Percentiles rank a stretch among this genome's conserved stretches.
phyloP scores from a whole-genome alignment of 2,888 invertebrate genomes.

The Leptopilina myrica region DNA sequence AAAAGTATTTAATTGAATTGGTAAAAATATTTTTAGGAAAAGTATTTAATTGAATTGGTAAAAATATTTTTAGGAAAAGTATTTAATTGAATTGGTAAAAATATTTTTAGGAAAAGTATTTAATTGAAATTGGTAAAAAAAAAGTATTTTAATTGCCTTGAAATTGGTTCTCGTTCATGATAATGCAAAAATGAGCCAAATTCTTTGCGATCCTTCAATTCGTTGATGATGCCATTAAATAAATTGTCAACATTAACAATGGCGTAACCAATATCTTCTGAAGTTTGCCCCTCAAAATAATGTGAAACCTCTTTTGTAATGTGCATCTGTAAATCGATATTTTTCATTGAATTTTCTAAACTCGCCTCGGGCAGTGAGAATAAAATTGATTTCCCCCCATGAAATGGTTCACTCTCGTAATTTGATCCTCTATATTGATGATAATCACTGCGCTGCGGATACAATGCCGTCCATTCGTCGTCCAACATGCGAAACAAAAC shows the following conservation, averaged over 20 bases:
- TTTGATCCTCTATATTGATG: conserved; percentile 64
- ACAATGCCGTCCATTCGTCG: conserved; percentile 66
- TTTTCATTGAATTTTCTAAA: conserved; percentile 53
- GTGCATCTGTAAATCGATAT: conserved; percentile 62
- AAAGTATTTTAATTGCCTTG: too few relatives aligned
- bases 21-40: too few relatives aligned
- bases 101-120: too few relatives aligned
- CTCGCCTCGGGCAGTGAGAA: conserved; percentile 62
- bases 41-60: too few relatives aligned
- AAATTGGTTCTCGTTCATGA: conserved; percentile 65
- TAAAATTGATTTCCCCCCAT: conserved; percentile 70
- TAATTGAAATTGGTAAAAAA: too few relatives aligned
- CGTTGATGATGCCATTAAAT: conserved; percentile 67
- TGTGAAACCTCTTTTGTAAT: conserved; percentile 63
- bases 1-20: too few relatives aligned
- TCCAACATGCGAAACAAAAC: conserved; percentile 69
- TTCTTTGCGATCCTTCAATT: conserved; percentile 61
- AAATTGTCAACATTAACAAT: conserved; percentile 62
- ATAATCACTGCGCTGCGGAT: conserved; percentile 65
- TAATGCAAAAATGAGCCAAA: conserved; percentile 58
- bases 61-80: too few relatives aligned
- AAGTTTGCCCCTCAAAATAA: conserved; percentile 61
- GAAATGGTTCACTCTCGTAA: conserved; percentile 62
- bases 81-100: too few relatives aligned
- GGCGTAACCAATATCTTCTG: conserved; percentile 60